A percentile compares a stretch with the other conserved stretches of the same genome.
Conservation (phyloP, 2,113 vertebrate genomes). For the Datnioides undecimradiatus region DNA sequence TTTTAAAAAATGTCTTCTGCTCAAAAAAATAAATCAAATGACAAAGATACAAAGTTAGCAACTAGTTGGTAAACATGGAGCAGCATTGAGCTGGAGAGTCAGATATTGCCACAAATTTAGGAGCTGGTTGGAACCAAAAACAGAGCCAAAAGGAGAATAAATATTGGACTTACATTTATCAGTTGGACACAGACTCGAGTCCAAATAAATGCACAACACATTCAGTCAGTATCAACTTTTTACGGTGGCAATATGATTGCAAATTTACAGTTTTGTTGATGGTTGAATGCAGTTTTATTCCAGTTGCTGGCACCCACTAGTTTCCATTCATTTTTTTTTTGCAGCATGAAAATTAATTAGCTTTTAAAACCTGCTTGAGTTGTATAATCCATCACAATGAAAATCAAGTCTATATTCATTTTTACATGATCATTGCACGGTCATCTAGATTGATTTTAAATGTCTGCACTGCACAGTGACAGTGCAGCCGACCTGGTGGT, state of each 20-base stretch:
- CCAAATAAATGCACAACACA: no score
- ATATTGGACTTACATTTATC: no score
- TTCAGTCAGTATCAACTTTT: no score
- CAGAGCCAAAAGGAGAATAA: background rate
- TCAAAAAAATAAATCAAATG: background rate
- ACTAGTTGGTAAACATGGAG: no score
- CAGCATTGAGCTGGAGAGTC: no score
- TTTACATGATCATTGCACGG: constrained; percentile 7
- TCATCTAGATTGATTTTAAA: constrained; percentile 19
- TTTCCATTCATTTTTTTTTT: background rate
- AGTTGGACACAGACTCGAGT: no score
- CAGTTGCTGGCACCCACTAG: background rate
- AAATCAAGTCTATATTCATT: constrained; percentile 11
- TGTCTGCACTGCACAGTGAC: background rate
- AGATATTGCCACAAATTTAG: no score
- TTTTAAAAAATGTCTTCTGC: background rate
- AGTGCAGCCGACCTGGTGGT: constrained; percentile 1
- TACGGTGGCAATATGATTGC: no score
- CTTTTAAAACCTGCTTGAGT: constrained; percentile 5
- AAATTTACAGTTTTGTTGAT: background rate
- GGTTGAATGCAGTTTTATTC: background rate
- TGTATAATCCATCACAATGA: constrained; percentile 25
- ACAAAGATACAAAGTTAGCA: background rate
- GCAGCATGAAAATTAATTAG: constrained; percentile 1
- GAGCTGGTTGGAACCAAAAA: background rate